Conservation (phyloP, 2,888 invertebrate genomes). For the Mimas tiliae region DNA sequence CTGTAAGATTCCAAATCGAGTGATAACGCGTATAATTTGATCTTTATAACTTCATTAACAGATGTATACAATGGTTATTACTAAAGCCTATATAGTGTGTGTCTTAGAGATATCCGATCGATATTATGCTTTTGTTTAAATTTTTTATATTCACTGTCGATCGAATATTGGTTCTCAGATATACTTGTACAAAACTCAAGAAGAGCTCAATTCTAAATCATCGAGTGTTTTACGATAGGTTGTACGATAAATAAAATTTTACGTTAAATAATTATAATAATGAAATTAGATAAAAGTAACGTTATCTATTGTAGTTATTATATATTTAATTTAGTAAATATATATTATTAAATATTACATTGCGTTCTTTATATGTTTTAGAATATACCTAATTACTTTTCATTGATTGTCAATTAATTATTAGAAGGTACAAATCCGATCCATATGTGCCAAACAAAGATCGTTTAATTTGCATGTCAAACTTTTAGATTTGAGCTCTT, state of each 20-base stretch:
- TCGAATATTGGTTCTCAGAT: background rate
- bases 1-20: no score
- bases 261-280: background rate
- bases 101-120: background rate
- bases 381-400: background rate
- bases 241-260: background rate
- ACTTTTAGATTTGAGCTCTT: slow-evolving; percentile 3
- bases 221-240: no score
- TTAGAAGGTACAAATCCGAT: background rate
- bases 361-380: background rate
- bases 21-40: no score
- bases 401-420: background rate
- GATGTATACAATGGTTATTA: background rate
- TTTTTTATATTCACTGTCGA: background rate
- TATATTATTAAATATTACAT: background rate
- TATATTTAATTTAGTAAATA: background rate
- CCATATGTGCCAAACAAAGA: background rate
- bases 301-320: no score
- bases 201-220: slow-evolving; percentile 14
- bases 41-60: background rate
- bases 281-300: no score
- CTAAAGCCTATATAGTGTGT: background rate
- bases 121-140: background rate
- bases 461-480: background rate
- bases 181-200: slow-evolving; percentile 10